These are phyloP conservation scores for Rallus limicola DNA, from an alignment of 2,113 vertebrate species.

Conservation along the genomic window DNA sequence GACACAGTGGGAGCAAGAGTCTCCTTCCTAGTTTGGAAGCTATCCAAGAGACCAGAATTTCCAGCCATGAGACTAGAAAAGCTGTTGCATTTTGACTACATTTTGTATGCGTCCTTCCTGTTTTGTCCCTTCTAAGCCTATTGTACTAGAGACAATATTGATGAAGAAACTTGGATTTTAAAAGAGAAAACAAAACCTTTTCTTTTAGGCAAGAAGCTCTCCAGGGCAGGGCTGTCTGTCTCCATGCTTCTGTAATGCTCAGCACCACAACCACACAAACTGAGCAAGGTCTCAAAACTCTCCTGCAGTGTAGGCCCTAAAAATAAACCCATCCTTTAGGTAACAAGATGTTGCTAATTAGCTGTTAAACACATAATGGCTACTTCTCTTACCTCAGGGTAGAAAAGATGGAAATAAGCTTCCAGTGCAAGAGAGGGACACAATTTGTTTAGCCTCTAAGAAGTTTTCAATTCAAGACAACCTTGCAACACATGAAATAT, in stretches of 20 bases:
- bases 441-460: neutral
- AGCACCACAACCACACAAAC: neutral
- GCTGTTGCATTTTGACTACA: neutral
- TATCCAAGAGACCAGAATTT: neutral
- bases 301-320: neutral
- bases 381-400: neutral
- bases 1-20: neutral
- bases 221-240: neutral
- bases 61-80: neutral
- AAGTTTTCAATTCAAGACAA: neutral
- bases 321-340: neutral
- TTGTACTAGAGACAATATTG: neutral
- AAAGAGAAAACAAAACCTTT: neutral
- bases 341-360: neutral
- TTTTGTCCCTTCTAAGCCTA: neutral
- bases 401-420: neutral
- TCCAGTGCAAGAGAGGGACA: neutral
- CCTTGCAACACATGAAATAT: neutral
- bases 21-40: neutral
- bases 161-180: neutral
- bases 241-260: neutral
- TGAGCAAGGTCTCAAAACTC: neutral
- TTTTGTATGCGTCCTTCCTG: neutral
- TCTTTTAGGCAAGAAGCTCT: neutral
- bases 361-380: neutral